These are phyloP conservation scores for Diaprepes abbreviatus DNA, from an alignment of 2,888 invertebrate genomes.

Conservation along the genomic window DNA sequence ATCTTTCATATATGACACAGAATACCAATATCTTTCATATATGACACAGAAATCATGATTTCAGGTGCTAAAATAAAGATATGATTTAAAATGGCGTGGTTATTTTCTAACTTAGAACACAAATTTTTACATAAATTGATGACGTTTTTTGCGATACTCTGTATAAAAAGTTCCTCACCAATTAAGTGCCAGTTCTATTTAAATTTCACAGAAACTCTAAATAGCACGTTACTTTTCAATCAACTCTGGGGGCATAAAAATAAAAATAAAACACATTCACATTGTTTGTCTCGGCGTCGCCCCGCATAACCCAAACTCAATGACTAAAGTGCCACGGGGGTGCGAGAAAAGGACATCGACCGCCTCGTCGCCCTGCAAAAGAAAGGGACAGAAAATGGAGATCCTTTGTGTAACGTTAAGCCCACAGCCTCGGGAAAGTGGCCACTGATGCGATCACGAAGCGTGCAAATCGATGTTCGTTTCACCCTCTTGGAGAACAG, in stretches of 20 bases:
- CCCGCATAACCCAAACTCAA: constrained; percentile 28
- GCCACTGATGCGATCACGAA: constrained; percentile 67
- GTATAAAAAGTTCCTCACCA: too few species aligned
- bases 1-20: too few species aligned
- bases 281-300: constrained; percentile 37
- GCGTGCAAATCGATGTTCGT: constrained; percentile 67
- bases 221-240: constrained; percentile 36
- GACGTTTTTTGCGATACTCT: too few species aligned
- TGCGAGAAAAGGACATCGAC: constrained; percentile 19
- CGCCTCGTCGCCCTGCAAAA: constrained; percentile 17
- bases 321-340: constrained; percentile 26
- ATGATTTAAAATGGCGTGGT: too few species aligned
- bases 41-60: too few species aligned
- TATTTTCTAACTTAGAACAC: too few species aligned
- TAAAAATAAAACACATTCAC: constrained; percentile 36
- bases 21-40: too few species aligned
- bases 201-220: constrained; percentile 10
- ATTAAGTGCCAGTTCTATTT: too few species aligned
- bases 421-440: constrained; percentile 64
- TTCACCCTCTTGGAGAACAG: constrained; percentile 56
- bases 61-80: too few species aligned
- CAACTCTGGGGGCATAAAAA: constrained; percentile 29
- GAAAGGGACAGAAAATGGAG: constrained; percentile 27
- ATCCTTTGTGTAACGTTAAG: constrained; percentile 62
- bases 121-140: too few species aligned